Evolutionary conservation across 1,140 invertebrate genomes (phyloP).

Genomic region (Drosophila lacteicornis): DNA sequence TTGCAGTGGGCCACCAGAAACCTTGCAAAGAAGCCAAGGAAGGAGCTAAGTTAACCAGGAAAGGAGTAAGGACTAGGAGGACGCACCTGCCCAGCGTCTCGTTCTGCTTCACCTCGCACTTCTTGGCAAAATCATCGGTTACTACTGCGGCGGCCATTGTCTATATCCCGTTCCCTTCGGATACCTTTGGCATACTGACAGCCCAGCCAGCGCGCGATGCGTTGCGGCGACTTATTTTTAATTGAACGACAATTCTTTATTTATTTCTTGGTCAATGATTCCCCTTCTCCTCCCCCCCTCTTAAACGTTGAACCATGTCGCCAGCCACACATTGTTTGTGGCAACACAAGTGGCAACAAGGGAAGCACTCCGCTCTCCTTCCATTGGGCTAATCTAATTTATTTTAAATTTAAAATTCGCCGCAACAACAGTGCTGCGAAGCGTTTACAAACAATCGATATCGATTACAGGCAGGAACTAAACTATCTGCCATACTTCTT

Average conservation of each 20-base stretch:
- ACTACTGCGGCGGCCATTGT: constrained; percentile 58
- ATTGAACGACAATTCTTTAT: constrained; percentile 72
- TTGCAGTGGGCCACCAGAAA: constrained; percentile 89
- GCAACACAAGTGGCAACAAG: constrained; percentile 20
- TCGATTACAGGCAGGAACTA: neutral
- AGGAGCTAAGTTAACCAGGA: no score
- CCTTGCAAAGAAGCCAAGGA: constrained; percentile 82
- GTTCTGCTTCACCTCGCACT: constrained; percentile 69
- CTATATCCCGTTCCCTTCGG: constrained; percentile 34
- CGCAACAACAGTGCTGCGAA: neutral
- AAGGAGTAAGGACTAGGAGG: neutral
- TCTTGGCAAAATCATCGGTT: constrained; percentile 67
- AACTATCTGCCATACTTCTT: constrained; percentile 62
- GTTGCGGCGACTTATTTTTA: constrained; percentile 63
- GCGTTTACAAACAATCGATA: constrained; percentile 6
- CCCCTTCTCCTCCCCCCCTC: neutral
- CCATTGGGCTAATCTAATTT: constrained; percentile 28
- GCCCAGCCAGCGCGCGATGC: constrained; percentile 26
- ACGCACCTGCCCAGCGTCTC: constrained; percentile 77
- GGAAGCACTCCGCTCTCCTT: constrained; percentile 19
- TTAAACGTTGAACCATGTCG: constrained; percentile 55
- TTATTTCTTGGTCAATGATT: constrained; percentile 65
- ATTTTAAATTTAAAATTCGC: constrained; percentile 27
- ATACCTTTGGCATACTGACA: constrained; percentile 53
- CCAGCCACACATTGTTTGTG: constrained; percentile 4